phyloP scores from a whole-genome alignment of 2,113 vertebrate species.

The Oryzias curvinotus region DNA sequence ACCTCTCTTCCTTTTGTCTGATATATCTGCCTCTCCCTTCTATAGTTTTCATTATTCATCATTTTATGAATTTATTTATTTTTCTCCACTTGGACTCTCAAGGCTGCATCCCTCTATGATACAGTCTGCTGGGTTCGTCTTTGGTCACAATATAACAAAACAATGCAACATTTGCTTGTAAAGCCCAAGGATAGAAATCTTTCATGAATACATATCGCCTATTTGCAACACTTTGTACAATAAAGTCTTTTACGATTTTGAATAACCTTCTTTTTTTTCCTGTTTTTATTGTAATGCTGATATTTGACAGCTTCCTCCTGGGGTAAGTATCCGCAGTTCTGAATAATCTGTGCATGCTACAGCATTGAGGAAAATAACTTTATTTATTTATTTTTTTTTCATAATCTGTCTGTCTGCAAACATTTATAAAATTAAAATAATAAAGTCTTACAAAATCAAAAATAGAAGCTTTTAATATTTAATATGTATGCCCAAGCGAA shows the following conservation, averaged over 20 bases:
- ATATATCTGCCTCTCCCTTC: constrained; percentile 9
- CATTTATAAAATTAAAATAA: background rate
- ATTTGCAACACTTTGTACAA: constrained; percentile 64
- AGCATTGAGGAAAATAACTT: too few species aligned
- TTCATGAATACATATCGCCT: background rate
- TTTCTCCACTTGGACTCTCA: constrained; percentile 14
- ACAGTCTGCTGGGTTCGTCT: constrained; percentile 13
- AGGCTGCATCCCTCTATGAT: constrained; percentile 13
- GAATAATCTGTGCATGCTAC: constrained; percentile 50
- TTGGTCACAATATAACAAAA: constrained; percentile 3
- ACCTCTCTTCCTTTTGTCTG: constrained; percentile 68
- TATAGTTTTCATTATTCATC: background rate
- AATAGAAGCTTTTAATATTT: too few species aligned
- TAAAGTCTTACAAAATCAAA: too few species aligned
- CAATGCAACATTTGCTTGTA: constrained; percentile 12
- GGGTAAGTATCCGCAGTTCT: constrained; percentile 90
- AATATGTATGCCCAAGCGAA: too few species aligned
- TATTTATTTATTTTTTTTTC: too few species aligned
- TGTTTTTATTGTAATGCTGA: constrained; percentile 79
- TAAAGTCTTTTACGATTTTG: constrained; percentile 42
- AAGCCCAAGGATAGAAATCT: constrained; percentile 11
- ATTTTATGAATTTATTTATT: constrained; percentile 3
- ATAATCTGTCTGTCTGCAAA: background rate
- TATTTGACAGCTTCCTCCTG: constrained; percentile 81
- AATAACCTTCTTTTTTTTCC: constrained; percentile 35